These are phyloP conservation scores for Drosophila navojoa DNA, from an alignment of 1,140 invertebrate genomes.

Conservation along the genomic window DNA sequence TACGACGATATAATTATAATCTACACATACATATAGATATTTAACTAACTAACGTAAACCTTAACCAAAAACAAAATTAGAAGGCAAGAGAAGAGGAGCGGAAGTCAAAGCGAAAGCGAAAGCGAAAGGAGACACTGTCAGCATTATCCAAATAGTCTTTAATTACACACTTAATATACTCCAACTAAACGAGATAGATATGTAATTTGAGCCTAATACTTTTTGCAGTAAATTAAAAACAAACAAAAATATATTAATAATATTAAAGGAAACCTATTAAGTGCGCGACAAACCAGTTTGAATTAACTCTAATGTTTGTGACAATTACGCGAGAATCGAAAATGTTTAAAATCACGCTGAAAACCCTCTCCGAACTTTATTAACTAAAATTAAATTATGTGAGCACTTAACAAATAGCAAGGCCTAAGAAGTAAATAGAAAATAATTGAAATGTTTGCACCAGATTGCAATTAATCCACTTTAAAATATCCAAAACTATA, in stretches of 20 bases:
- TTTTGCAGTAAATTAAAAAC: slow-evolving; percentile 17
- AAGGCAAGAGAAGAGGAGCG: neutral
- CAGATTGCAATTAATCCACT: slow-evolving; percentile 47
- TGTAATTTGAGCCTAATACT: slow-evolving; percentile 25
- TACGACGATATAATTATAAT: slow-evolving; percentile 21
- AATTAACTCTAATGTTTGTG: no score
- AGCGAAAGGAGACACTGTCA: slow-evolving; percentile 13
- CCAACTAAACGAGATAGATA: slow-evolving; percentile 38
- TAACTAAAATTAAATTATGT: neutral
- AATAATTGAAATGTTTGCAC: slow-evolving; percentile 54
- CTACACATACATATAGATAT: slow-evolving; percentile 39
- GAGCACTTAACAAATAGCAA: slow-evolving; percentile 28
- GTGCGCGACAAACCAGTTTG: no score
- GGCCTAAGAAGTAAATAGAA: slow-evolving; percentile 7
- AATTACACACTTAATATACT: slow-evolving; percentile 53
- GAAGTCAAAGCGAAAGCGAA: neutral
- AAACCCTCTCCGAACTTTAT: neutral
- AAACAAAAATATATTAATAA: slow-evolving; percentile 14
- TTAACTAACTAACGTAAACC: slow-evolving; percentile 65
- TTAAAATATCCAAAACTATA: slow-evolving; percentile 23
- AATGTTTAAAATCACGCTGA: no score
- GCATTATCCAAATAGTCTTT: slow-evolving; percentile 59
- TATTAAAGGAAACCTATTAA: neutral
- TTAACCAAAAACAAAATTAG: slow-evolving; percentile 52
- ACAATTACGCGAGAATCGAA: neutral